Conservation (phyloP, 2,797 vertebrate genomes). For the Hippocampus kuda region DNA sequence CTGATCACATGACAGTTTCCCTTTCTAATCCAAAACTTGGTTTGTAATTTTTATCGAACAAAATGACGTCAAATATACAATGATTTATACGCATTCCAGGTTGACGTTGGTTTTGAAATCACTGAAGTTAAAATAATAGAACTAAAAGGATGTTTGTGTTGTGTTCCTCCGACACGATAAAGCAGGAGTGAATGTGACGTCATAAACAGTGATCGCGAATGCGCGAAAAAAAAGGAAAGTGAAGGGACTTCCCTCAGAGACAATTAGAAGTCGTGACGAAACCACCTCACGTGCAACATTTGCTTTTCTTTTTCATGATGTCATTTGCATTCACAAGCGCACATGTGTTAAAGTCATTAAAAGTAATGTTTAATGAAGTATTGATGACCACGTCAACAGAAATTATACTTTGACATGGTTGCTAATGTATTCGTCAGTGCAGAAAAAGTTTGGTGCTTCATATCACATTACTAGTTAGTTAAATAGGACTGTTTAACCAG, state of each 20-base stretch:
- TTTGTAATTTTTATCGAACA: not conserved
- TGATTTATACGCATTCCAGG: not conserved
- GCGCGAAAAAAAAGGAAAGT: not conserved
- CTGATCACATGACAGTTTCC: not conserved
- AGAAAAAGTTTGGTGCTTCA: not conserved
- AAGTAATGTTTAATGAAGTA: no score
- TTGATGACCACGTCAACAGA: no score
- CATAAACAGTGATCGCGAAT: not conserved
- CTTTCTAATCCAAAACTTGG: not conserved
- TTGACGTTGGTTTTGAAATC: no score
- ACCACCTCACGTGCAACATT: not conserved
- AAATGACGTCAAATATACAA: not conserved
- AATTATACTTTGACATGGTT: no score
- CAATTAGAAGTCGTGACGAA: not conserved
- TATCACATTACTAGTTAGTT: not conserved
- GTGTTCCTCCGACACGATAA: not conserved
- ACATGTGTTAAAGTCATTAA: not conserved
- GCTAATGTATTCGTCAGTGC: not conserved
- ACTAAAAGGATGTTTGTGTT: not conserved
- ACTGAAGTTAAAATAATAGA: not conserved
- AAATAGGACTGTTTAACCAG: not conserved
- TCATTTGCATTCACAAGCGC: not conserved
- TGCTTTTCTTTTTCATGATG: not conserved
- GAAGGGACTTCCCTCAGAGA: not conserved
- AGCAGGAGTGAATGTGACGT: not conserved